These are phyloP conservation scores for Sardina pilchardus DNA, from an alignment of 2,113 vertebrate species.

Conservation along the genomic window DNA sequence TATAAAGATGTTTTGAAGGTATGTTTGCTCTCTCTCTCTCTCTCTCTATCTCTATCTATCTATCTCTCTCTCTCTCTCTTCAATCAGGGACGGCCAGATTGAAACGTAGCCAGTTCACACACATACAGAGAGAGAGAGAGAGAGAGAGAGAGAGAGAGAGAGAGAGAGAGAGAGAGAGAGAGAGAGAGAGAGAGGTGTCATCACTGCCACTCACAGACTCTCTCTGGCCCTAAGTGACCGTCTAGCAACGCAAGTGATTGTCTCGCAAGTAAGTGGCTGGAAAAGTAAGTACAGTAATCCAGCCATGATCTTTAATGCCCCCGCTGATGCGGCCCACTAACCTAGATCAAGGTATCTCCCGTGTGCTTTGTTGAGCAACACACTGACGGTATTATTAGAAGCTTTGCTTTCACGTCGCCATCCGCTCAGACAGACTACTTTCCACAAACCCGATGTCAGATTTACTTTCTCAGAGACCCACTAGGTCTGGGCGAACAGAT, in stretches of 20 bases:
- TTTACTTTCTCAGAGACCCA: constrained; percentile 18
- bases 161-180: neutral
- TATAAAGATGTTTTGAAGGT: neutral
- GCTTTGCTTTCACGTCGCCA: constrained; percentile 18
- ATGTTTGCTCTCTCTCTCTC: neutral
- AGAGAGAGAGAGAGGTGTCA: neutral
- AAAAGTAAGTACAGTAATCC: constrained; percentile 31
- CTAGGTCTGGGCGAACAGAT: too few species aligned
- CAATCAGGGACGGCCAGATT: neutral
- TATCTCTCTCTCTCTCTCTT: neutral
- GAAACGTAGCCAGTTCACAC: neutral
- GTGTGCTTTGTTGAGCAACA: neutral
- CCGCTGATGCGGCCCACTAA: constrained; percentile 47
- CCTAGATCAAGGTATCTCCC: constrained; percentile 41
- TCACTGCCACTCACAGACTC: neutral
- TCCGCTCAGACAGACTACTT: constrained; percentile 24
- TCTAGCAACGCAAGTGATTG: constrained; percentile 26
- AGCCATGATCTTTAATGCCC: constrained; percentile 20
- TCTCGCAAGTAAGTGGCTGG: neutral
- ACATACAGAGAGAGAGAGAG: neutral
- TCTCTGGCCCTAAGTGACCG: constrained; percentile 20
- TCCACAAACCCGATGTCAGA: constrained; percentile 13
- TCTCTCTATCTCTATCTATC: neutral
- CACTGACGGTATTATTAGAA: constrained; percentile 20
- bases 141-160: too few species aligned